Conservation (phyloP, 2,113 vertebrate genomes). For the Rhea americana region DNA sequence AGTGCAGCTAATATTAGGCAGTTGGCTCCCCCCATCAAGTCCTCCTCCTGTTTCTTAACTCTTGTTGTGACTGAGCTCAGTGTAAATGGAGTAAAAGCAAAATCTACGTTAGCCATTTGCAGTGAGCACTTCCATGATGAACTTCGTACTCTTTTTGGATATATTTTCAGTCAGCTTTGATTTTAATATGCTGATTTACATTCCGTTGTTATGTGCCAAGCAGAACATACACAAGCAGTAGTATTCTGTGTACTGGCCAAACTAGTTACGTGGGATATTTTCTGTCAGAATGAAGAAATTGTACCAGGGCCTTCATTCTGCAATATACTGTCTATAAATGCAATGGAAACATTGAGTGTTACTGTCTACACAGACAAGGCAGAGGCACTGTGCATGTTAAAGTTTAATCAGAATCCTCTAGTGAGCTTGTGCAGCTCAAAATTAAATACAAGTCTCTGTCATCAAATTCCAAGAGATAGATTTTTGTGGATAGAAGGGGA, state of each 20-base stretch:
- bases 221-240: neutral
- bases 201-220: neutral
- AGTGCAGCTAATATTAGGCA: slow-evolving; percentile 23
- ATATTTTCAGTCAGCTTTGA: neutral
- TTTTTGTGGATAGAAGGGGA: neutral
- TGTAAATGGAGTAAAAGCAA: neutral
- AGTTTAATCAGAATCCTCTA: neutral
- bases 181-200: neutral
- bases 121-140: neutral
- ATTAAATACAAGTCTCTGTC: neutral
- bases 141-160: neutral
- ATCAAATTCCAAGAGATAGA: neutral
- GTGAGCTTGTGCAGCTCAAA: neutral
- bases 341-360: neutral
- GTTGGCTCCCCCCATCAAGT: neutral
- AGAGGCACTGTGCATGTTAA: neutral
- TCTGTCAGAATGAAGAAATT: neutral
- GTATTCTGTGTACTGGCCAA: neutral
- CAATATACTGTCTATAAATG: accelerated
- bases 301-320: neutral
- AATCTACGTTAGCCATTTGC: neutral
- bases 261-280: neutral
- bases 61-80: neutral
- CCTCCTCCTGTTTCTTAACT: neutral
- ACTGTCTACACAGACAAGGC: neutral